Evolutionary conservation across 2,888 invertebrate species (phyloP), one percentile per base, ranked within the genome.

Genomic region (Auanema freiburgensis): DNA sequence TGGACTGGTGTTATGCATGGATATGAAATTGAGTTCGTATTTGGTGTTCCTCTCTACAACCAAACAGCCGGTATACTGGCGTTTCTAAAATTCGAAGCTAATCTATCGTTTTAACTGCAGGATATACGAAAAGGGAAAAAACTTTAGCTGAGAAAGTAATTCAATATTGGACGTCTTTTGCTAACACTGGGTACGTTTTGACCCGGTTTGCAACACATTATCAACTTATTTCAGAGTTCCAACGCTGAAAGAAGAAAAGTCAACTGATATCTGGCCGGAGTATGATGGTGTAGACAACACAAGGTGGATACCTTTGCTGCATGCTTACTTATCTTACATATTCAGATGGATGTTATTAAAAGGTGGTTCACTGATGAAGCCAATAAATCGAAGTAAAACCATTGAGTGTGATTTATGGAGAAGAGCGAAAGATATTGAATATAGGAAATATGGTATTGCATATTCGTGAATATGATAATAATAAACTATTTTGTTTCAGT

Each of bases 21-120:
- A n/a, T 95, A 96, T 84, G 96, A 96, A 86, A 93, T 96, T 84
- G 92, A 93, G 85, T 97, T 93, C 86, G 92, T 96, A 75, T 96
- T 97, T 84, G 97, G 97, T 5, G 92, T 93, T 84, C 95, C 96
- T n/a, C 63, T 77, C 14, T 77, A 79, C 67, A 82, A 83, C 57
- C 69, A 71, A 41, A 74, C 81, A 1, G 81, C 80, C 33, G 79
- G 75, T 62, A 23, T 12, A 25, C 16, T 11, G n/a, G 11, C 49
- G 23, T 12, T 57, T 10, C 11, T 12, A n/a, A n/a, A n/a, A 33
- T 8, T 33, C 4, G 33, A 33, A 33, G 3, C 33, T 33, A 3
- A 5, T 33, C 33, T 33, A 33, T n/a, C n/a, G 33, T 33, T 33
- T 5, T 8, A 43, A 10, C 41, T 62, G 18, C 25, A 57, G 57